These are phyloP conservation scores for Drepana falcataria DNA, from an alignment of 2,888 invertebrate species.

Conservation along the genomic window DNA sequence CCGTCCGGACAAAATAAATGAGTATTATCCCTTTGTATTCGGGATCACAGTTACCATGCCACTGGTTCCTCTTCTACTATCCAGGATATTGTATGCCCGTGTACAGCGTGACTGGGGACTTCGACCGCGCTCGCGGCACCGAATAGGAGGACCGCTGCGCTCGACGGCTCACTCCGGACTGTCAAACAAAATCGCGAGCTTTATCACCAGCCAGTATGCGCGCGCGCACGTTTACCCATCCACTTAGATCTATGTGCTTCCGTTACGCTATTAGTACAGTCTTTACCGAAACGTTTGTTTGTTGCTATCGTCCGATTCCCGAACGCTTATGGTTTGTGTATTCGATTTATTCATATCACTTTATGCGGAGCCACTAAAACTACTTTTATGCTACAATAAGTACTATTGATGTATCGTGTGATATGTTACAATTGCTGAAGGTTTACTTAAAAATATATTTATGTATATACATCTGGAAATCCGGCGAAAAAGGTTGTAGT, in stretches of 20 bases:
- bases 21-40: slow-evolving; percentile 40
- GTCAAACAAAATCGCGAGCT: slow-evolving; percentile 63
- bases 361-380: too few relatives aligned
- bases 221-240: slow-evolving; percentile 56
- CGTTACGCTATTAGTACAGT: slow-evolving; percentile 58
- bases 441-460: too few relatives aligned
- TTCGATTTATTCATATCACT: slow-evolving; percentile 14
- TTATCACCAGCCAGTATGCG: slow-evolving; percentile 48
- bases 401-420: too few relatives aligned
- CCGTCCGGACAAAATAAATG: slow-evolving; percentile 35
- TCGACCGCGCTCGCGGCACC: slow-evolving; percentile 26
- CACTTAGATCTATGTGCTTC: slow-evolving; percentile 68
- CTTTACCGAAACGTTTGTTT: slow-evolving; percentile 57
- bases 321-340: slow-evolving; percentile 24
- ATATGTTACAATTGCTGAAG: too few relatives aligned
- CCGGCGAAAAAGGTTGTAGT: too few relatives aligned
- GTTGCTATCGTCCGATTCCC: slow-evolving; percentile 29
- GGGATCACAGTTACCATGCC: slow-evolving; percentile 71
- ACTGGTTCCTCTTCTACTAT: slow-evolving; percentile 51
- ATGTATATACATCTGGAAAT: too few relatives aligned
- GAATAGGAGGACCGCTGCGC: slow-evolving; percentile 44
- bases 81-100: slow-evolving; percentile 24
- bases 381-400: too few relatives aligned
- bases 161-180: slow-evolving; percentile 63
- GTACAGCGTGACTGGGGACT: slow-evolving; percentile 12